Base-by-base conservation (phyloP, 1,140 invertebrate species). In the Formica selysi region DNA sequence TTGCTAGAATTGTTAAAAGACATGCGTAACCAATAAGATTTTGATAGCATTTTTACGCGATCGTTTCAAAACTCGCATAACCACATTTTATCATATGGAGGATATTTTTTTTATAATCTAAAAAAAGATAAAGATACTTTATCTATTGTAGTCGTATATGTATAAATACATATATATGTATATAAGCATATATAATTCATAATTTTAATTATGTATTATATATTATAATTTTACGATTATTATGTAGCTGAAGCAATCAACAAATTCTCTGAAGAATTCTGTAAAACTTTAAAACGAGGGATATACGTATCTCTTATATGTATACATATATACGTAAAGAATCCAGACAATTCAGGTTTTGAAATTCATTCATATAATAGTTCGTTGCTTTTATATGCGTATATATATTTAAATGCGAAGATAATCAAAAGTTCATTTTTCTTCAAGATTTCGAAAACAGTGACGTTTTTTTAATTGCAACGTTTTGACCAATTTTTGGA, bases 1-100 rank as follows among this genome's bases (percentile, higher is more conserved):
- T 81, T 81, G 79, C 79, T 4, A 83, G 13, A 73, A 0, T 32
- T n/a, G 54, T 61, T 57, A 29, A 83, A 83, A 74, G 67, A 32
- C 36, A n/a, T 22, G 44, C 48, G 6, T 70, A 38, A 38, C 3
- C 26, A 38, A 81, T 73, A 73, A 44, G 22, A 2, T 6, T 29
- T 4, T 22, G 64, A 57, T 70, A 51, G 22, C 67, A 8, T 68
- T 68, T 41, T 38, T 29, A 16, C 6, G 13, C 61, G 26, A 78
- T 65, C n/a, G 22, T 54, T 68, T 54, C 48, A 38, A 70, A 80
- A 68, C 41, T 80, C 44, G 51, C 26, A n/a, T 41, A 29, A 76
- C 1, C 3, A 29, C 11, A 4, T 67, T 38, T 19, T 13, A 65
- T 44, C n/a, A 22, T 61, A 4, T 44, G 26, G 10, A 10, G 10